A percentile compares a stretch with the other conserved stretches of the same genome.
Conservation (phyloP, 2,888 invertebrate species). For the Elegia similella region DNA sequence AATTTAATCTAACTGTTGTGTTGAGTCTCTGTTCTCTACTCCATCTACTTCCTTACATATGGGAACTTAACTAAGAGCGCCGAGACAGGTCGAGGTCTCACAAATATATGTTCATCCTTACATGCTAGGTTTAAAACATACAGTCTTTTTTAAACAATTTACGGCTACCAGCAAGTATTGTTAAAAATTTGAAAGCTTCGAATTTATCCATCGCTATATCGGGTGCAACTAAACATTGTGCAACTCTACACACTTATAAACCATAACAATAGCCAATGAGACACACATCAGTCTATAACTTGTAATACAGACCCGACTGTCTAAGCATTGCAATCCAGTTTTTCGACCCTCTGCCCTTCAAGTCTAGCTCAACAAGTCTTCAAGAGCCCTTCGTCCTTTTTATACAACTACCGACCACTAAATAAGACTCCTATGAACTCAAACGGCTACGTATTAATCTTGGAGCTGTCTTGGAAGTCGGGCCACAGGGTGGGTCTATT, state of each 20-base stretch:
- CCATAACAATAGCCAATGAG: neutral
- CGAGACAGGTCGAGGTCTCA: too few species aligned
- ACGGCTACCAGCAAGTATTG: too few species aligned
- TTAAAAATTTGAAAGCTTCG: neutral
- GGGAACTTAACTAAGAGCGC: too few species aligned
- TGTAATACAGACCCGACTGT: slow-evolving; percentile 29
- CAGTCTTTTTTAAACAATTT: too few species aligned
- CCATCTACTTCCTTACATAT: too few species aligned
- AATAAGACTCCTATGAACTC: slow-evolving; percentile 34
- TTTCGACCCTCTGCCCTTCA: slow-evolving; percentile 70
- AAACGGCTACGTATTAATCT: slow-evolving; percentile 7
- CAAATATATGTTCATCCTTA: too few species aligned
- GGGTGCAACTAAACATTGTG: neutral
- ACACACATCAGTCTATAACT: neutral
- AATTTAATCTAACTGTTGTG: too few species aligned
- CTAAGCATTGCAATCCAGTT: slow-evolving; percentile 56
- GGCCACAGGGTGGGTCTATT: slow-evolving; percentile 21
- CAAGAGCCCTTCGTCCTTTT: slow-evolving; percentile 65
- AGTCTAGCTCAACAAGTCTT: slow-evolving; percentile 65
- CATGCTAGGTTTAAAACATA: too few species aligned
- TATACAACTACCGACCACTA: slow-evolving; percentile 53
- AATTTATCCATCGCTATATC: neutral
- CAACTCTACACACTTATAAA: neutral
- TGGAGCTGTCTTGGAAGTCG: neutral
- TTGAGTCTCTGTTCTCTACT: too few species aligned